Evolutionary conservation across 2,888 invertebrate species (phyloP), one percentile per base, ranked within the genome.

Genomic region (Argynnis bischoffii): DNA sequence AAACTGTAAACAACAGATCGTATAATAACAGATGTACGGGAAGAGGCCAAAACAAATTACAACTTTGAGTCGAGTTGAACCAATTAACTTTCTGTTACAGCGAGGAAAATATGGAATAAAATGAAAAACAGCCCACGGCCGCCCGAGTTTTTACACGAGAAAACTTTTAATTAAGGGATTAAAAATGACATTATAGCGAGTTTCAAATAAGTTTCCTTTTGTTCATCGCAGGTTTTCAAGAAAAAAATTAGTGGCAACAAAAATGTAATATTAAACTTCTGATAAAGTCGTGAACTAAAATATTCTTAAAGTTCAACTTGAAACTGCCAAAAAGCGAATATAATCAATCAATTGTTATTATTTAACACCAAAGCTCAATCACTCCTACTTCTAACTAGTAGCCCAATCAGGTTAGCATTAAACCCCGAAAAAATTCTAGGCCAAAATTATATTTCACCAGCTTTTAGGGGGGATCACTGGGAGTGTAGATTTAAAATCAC

Each of bases 161-260:
- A 84, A 92, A 92, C 88, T 92, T 92, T 92, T 92, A 92, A 92
- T 91, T 91, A 92, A 90, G 88, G 91, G 89, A 90, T 91, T 90
- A 91, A 91, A 92, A 90, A 90, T 91, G 91, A 89, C 90, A 92
- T 90, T 89, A 89, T 81, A 89, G 82, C 79, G 84, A 88, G 89
- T 85, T 89, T 77, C 85, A 79, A 85, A 87, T 86, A 86, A 87
- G 84, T 87, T 88, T 84, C 73, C 81, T 80, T 85, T 89, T 89
- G 86, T 90, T 84, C 78, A 75, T 74, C 63, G 75, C 75, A 78
- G 81, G 78, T 81, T 79, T 81, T 78, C 73, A 74, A 79, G 81
- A 81, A 83, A 80, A 81, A 77, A 79, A 79, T 75, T 75, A 15
- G 31, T 78, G 69, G 69, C 70, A 76, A 74, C 74, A 74, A 77